Evolutionary conservation across 1,140 invertebrate genomes (phyloP), one percentile per base, ranked within the genome.

Genomic region (Tetramorium simillimum): DNA sequence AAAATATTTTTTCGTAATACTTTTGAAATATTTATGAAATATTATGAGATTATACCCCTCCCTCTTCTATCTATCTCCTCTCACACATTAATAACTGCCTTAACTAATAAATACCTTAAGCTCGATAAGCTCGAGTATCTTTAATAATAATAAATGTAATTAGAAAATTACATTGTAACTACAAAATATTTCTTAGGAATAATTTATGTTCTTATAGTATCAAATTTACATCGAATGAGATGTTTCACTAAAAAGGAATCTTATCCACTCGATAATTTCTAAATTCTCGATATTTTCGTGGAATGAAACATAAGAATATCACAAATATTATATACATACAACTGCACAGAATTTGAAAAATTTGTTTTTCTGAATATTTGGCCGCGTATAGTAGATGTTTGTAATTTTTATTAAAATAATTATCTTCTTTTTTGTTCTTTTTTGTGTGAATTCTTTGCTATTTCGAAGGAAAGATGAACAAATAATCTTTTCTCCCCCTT

Each of bases 361-460:
- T 33, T 7, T 3, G 9, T 16, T 49, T 62, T 62, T 56, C 21
- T n/a, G n/a, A n/a, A 16, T 4, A 73, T 37, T 46, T 12, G 14
- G 12, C 14, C 5, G 21, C 5, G 7, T 24, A 18, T 43, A 14
- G 3, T 56, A 33, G 16, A 82, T 49, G n/a, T 56, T 86, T 51
- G n/a, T 51, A 70, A 24, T 75, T 75, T 58, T 58, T 56, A 21
- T 14, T 49, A 51, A 77, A 85, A 46, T 85, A 85, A 77, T 85
- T 84, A 62, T 6, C 28, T 62, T 33, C 40, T 12, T 14, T 77
- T 69, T 24, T 33, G 21, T 43, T 24, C 3, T 86, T 62, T 40
- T 88, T 81, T 60, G 5, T 14, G 24, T 49, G 9, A 65, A 10
- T 12, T n/a, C 1, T 12, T 21, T 18, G 6, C 56, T 33, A 5